Base-by-base conservation (phyloP, 2,113 vertebrate species). In the Colius striatus region DNA sequence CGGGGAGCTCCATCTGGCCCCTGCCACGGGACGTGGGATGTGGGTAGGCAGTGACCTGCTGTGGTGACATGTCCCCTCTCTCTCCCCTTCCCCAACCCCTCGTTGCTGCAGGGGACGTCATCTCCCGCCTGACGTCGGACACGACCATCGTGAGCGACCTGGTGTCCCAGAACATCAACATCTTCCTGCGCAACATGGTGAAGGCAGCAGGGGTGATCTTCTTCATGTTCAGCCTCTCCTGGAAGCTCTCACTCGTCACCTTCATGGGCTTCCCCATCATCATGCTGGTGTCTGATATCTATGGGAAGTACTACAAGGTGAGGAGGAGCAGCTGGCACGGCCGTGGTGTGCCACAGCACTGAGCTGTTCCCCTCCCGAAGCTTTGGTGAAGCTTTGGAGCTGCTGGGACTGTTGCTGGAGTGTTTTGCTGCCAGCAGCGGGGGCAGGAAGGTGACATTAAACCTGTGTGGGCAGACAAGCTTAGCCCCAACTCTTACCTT, bases 221-320 rank as follows among this genome's bases (percentile, higher is more conserved):
- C 97, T 99, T 99, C 97, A 99, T 99, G 99, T 99, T 98, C 93
- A 98, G 97, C 92, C 98, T 99, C 87, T 99, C 99, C 5, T 99
- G 99, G 99, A 99, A 99, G 96, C 98, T 99, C 20, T 98, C 99
- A 0, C 68, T 99, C 15, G 98, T 99, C 95, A 98, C 98, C 55
- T 96, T 99, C 97, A 99, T 99, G 98, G 99, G 99, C 34, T 99
- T 99, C 95, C 99, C 99, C 80, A 99, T 99, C 97, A 98, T 99
- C 54, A 98, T 98, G 89, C 90, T 99, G 23, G 91, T 99, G 93
- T 99, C 99, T 6, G 98, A 98, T 60, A 60, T 99, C 80, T 99
- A 99, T 2, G 99, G 99, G 45, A 98, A 98, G 68, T 99, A 99
- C 96, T 99, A 99, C 97, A 99, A 99, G 99, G 99, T 98, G 97